Evolutionary conservation across 2,888 invertebrate genomes (phyloP).

Genomic region (Drosophila leonis): DNA sequence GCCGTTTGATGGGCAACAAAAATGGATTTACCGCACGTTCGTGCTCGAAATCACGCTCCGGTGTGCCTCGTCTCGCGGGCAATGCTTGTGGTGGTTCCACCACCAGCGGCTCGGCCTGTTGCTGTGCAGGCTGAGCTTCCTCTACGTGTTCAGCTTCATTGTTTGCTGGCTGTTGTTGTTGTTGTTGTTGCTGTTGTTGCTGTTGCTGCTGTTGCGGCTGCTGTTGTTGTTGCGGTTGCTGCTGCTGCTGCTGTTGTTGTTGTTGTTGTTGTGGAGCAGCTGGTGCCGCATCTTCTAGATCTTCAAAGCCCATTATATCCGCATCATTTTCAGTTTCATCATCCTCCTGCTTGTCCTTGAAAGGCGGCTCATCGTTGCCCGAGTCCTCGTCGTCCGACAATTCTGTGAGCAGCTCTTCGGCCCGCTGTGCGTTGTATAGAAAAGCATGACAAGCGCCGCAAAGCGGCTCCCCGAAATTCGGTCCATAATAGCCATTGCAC

Average conservation of each 20-base stretch:
- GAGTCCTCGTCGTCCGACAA: constrained; percentile 93
- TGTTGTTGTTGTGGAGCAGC: constrained; percentile 55
- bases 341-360: constrained; percentile 84
- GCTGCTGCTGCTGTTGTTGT: constrained; percentile 57
- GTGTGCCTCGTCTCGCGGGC: constrained; percentile 52
- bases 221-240: constrained; percentile 36
- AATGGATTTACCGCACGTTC: constrained; percentile 66
- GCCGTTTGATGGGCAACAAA: constrained; percentile 76
- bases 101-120: constrained; percentile 30
- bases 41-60: constrained; percentile 66
- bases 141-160: constrained; percentile 32
- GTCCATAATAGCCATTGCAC: constrained; percentile 97
- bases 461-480: constrained; percentile 95
- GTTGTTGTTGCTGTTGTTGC: constrained; percentile 54
- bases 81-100: constrained; percentile 40
- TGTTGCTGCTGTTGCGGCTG: constrained; percentile 68
- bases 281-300: constrained; percentile 71
- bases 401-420: constrained; percentile 84
- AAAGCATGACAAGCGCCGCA: constrained; percentile 97
- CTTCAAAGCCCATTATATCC: constrained; percentile 77
- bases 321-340: constrained; percentile 82
- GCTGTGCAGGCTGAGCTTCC: constrained; percentile 23
- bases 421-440: constrained; percentile 90
- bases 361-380: constrained; percentile 95
- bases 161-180: constrained; percentile 57